Conservation (phyloP, 2,113 vertebrate genomes). For the Murina feae region DNA sequence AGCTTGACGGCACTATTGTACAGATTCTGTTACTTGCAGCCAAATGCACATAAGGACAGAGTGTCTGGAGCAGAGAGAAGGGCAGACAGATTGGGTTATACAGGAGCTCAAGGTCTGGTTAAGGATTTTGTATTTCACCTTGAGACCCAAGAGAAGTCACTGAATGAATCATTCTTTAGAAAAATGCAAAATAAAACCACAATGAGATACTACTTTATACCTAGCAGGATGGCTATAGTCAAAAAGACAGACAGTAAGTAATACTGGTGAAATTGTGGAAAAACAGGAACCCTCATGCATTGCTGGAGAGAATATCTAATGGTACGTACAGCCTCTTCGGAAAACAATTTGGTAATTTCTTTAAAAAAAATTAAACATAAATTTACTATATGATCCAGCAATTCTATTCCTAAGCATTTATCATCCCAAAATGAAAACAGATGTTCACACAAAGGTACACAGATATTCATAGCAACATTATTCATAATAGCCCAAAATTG, state of each 20-base stretch:
- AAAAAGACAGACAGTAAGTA: not conserved
- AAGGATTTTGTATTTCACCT: not conserved
- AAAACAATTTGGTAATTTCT: not conserved
- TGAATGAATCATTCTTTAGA: not conserved
- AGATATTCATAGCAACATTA: not conserved
- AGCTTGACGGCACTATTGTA: not conserved
- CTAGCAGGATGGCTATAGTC: not conserved
- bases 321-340: too few species aligned
- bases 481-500: not conserved
- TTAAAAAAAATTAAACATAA: not conserved
- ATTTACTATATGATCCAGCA: not conserved
- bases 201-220: not conserved
- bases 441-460: not conserved
- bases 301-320: not conserved
- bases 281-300: not conserved
- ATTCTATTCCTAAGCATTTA: not conserved
- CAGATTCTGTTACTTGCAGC: not conserved
- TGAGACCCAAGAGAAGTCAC: not conserved
- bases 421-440: not conserved
- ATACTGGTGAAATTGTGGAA: not conserved
- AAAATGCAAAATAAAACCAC: not conserved
- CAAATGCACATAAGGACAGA: not conserved
- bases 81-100: not conserved
- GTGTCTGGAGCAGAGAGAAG: not conserved
- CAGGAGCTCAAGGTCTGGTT: not conserved